A percentile compares a stretch with the other conserved stretches of the same genome.
Conservation (phyloP, 2,888 invertebrate species). For the Chrysolina haemoptera region DNA sequence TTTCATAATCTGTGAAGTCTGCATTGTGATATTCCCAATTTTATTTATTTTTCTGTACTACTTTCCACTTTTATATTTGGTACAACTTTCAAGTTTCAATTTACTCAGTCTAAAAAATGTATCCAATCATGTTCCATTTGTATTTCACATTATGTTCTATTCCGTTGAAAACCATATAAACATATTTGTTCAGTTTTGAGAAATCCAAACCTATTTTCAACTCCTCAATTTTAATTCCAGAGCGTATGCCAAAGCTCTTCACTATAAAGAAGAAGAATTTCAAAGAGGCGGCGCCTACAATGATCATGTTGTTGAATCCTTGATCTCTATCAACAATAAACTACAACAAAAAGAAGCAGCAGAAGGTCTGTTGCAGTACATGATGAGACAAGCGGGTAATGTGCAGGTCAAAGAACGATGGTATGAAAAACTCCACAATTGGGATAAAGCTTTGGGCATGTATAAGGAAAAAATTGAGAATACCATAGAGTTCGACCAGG, state of each 20-base stretch:
- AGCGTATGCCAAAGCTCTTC: slow-evolving; percentile 86
- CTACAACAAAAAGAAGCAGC: slow-evolving; percentile 98
- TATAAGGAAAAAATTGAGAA: slow-evolving; percentile 84
- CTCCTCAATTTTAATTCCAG: slow-evolving; percentile 50
- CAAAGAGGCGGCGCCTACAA: slow-evolving; percentile 76
- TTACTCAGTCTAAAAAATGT: background rate
- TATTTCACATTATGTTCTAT: too few relatives aligned
- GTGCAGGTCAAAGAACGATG: slow-evolving; percentile 82
- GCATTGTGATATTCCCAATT: too few relatives aligned
- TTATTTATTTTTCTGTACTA: too few relatives aligned
- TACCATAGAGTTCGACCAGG: slow-evolving; percentile 77
- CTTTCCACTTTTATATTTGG: too few relatives aligned
- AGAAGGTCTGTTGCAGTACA: slow-evolving; percentile 91
- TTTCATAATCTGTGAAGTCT: too few relatives aligned
- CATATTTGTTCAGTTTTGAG: too few relatives aligned
- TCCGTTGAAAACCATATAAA: too few relatives aligned
- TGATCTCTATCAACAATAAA: slow-evolving; percentile 98
- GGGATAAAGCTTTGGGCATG: slow-evolving; percentile 94
- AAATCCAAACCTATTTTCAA: background rate
- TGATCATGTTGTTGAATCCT: slow-evolving; percentile 90
- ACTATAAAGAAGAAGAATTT: slow-evolving; percentile 96
- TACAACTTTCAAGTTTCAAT: too few relatives aligned
- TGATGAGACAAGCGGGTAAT: slow-evolving; percentile 83
- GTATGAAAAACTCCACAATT: slow-evolving; percentile 99
- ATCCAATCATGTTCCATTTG: too few relatives aligned